These are phyloP conservation scores for Cylindroiulus punctatus DNA, from an alignment of 2,888 invertebrate species.

Conservation along the genomic window DNA sequence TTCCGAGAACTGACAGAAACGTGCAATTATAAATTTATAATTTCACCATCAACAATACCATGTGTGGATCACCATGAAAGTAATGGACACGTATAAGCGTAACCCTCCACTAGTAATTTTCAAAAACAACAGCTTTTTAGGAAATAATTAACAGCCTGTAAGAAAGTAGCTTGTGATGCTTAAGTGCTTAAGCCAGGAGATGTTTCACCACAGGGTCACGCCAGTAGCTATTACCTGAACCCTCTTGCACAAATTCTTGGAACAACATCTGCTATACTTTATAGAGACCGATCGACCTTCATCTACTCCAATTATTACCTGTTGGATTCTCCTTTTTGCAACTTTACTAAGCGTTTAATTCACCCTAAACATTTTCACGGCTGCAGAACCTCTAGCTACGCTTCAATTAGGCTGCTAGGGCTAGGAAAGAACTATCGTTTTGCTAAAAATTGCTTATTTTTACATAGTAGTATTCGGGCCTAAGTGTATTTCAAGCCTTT, in stretches of 20 bases:
- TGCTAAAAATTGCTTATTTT: not conserved
- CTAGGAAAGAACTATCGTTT: not conserved
- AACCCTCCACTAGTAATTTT: constrained; percentile 38
- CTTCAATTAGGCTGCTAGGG: not conserved
- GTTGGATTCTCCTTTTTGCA: not conserved
- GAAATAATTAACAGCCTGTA: constrained; percentile 23
- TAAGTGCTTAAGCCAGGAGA: not conserved
- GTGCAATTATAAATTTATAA: constrained; percentile 29
- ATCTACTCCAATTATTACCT: constrained; percentile 23
- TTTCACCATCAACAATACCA: constrained; percentile 38
- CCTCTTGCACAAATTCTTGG: not conserved
- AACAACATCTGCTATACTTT: constrained; percentile 13
- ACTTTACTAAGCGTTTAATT: constrained; percentile 2
- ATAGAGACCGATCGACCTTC: not conserved
- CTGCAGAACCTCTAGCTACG: not conserved
- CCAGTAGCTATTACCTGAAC: constrained; percentile 24
- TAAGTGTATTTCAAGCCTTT: no score
- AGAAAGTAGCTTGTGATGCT: not conserved
- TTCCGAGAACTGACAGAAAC: not conserved
- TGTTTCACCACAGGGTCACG: constrained; percentile 12
- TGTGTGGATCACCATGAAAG: not conserved
- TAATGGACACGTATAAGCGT: constrained; percentile 19
- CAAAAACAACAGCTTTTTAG: constrained; percentile 27
- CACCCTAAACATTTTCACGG: not conserved
- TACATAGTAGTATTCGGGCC: not conserved